These are phyloP conservation scores for Agonopterix alstromeriana DNA, from an alignment of 2,888 invertebrate species.

Conservation along the genomic window DNA sequence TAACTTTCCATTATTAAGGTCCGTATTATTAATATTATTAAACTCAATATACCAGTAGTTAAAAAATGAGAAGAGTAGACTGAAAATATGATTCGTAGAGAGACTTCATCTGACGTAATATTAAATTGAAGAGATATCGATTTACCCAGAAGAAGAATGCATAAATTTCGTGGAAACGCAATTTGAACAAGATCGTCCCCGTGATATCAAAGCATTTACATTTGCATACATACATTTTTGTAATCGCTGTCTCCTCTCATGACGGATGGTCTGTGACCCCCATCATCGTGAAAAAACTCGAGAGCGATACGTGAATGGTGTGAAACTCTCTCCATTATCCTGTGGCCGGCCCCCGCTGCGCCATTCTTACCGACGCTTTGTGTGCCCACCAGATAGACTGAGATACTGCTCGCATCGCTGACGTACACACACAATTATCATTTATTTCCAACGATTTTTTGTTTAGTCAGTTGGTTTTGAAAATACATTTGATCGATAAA, in stretches of 20 bases:
- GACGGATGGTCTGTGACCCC: conserved; percentile 19
- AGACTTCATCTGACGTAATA: too few relatives aligned
- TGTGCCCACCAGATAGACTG: conserved; percentile 35
- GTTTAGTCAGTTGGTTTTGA: conserved; percentile 42
- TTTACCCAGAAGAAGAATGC: too few relatives aligned
- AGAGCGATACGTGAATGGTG: conserved; percentile 53
- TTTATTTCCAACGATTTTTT: conserved; percentile 50
- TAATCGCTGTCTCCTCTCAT: conserved; percentile 5
- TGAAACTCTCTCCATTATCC: conserved; percentile 54
- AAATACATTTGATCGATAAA: conserved; percentile 32
- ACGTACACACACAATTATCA: conserved; percentile 35
- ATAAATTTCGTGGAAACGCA: background rate
- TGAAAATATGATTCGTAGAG: too few relatives aligned
- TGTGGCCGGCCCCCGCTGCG: conserved; percentile 49
- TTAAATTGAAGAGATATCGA: too few relatives aligned
- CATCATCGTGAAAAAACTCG: conserved; percentile 45
- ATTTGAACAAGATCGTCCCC: background rate
- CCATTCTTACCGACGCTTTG: conserved; percentile 48
- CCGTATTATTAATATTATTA: too few relatives aligned
- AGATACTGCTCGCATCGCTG: conserved; percentile 33
- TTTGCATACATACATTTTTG: conserved; percentile 33
- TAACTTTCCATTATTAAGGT: too few relatives aligned
- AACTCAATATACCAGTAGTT: too few relatives aligned
- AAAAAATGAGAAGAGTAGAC: too few relatives aligned
- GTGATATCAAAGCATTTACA: conserved; percentile 15